These are phyloP conservation scores for Neoscelio sp. DNA, from an alignment of 2,888 invertebrate species.

Conservation along the genomic window DNA sequence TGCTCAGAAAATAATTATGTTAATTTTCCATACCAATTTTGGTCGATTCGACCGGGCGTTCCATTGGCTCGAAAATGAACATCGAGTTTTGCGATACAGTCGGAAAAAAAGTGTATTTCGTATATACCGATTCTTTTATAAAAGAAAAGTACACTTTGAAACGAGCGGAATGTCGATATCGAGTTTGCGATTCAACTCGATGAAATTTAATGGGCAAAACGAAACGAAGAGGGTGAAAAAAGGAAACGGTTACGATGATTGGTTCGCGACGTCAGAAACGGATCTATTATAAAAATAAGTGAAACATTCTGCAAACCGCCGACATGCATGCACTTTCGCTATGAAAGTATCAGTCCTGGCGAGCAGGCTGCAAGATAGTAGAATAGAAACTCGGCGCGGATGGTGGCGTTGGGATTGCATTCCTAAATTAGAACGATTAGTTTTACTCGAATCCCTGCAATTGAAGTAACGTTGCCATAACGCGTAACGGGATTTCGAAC, in stretches of 20 bases:
- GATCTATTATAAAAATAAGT: conserved; percentile 54
- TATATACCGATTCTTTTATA: too few species aligned
- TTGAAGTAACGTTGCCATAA: conserved; percentile 61
- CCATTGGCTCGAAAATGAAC: too few species aligned
- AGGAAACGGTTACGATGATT: conserved; percentile 27
- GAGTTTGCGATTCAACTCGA: too few species aligned
- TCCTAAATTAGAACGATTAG: conserved; percentile 66
- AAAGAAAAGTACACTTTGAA: too few species aligned
- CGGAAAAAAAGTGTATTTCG: too few species aligned
- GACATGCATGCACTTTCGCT: conserved; percentile 64
- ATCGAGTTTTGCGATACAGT: too few species aligned
- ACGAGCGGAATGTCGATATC: too few species aligned
- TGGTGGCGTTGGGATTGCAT: conserved; percentile 57
- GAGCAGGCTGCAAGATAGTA: conserved; percentile 20
- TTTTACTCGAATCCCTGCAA: conserved; percentile 43
- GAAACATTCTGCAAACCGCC: conserved; percentile 32
- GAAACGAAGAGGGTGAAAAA: too few species aligned
- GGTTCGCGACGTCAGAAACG: conserved; percentile 35
- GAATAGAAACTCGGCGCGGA: conserved; percentile 62
- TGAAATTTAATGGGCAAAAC: conserved; percentile 21
- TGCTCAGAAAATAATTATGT: conserved; percentile 34
- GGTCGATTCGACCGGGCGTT: too few species aligned
- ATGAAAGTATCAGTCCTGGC: conserved; percentile 50
- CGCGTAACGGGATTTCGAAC: conserved; percentile 53
- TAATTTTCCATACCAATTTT: conserved; percentile 1